Percentiles rank a stretch among this genome's conserved stretches.
Evolutionary conservation across 1,140 invertebrate genomes (phyloP).

Genomic region (Calephelis nemesis): DNA sequence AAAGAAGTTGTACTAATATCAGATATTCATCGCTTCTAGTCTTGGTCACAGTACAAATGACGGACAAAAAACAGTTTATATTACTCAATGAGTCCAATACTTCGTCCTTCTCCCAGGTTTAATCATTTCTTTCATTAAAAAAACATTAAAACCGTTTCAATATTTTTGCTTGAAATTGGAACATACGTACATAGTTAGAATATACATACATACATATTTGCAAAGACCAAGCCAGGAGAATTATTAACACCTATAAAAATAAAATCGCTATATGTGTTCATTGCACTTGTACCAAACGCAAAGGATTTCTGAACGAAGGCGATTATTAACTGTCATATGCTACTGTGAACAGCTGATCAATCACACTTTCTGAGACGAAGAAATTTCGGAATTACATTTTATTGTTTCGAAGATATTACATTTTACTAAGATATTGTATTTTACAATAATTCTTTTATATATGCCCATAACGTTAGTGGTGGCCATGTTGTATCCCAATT

Average conservation of each 20-base stretch:
- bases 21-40: too few species aligned
- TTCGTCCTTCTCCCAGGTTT: too few species aligned
- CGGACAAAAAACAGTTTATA: too few species aligned
- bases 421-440: not conserved
- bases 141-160: too few species aligned
- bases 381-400: not conserved
- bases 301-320: constrained; percentile 47
- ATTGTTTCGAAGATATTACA: constrained; percentile 16
- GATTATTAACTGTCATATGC: constrained; percentile 72
- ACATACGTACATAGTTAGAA: not conserved
- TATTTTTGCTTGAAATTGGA: too few species aligned
- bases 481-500: too few species aligned
- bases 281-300: constrained; percentile 28
- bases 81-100: too few species aligned
- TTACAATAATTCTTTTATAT: not conserved
- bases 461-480: too few species aligned
- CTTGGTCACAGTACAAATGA: too few species aligned
- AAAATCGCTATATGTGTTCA: constrained; percentile 15
- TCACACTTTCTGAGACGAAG: constrained; percentile 33
- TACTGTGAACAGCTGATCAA: constrained; percentile 64
- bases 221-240: not conserved
- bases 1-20: too few species aligned
- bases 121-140: too few species aligned
- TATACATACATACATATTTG: too few species aligned
- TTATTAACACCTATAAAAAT: not conserved